Conservation (phyloP, 2,113 vertebrate genomes). For the Mustela lutreola region DNA sequence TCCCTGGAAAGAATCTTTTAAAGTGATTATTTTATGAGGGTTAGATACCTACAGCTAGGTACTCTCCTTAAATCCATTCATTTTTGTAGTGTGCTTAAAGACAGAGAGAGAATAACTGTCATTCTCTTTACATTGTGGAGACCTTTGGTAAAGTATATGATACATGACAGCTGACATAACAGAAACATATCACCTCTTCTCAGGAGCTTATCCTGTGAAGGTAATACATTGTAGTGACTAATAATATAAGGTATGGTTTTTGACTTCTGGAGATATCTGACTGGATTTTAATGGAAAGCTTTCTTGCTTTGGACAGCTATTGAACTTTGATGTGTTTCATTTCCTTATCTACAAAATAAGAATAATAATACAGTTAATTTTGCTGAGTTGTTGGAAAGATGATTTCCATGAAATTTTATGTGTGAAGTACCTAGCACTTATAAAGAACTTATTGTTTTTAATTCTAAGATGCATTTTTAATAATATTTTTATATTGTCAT, state of each 20-base stretch:
- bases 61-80: constrained; percentile 3
- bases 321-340: constrained; percentile 41
- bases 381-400: constrained; percentile 45
- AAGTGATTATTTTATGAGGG: constrained; percentile 33
- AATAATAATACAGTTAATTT: neutral
- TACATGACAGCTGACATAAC: neutral
- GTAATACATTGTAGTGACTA: neutral
- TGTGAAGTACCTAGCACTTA: neutral
- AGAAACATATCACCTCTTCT: neutral
- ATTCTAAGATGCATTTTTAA: constrained; percentile 44
- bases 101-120: neutral
- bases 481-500: neutral
- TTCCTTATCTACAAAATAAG: constrained; percentile 3
- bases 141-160: neutral
- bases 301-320: neutral
- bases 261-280: neutral
- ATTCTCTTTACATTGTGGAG: neutral
- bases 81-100: neutral
- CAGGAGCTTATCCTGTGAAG: neutral
- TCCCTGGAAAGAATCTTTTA: constrained; percentile 15
- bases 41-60: constrained; percentile 7
- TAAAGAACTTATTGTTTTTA: neutral
- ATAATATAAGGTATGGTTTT: neutral
- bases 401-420: constrained; percentile 37
- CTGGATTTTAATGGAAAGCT: constrained; percentile 57